Percentiles rank a stretch among this genome's conserved stretches.
Conservation (phyloP, 2,113 vertebrate species). For the Chelonoidis abingdonii region DNA sequence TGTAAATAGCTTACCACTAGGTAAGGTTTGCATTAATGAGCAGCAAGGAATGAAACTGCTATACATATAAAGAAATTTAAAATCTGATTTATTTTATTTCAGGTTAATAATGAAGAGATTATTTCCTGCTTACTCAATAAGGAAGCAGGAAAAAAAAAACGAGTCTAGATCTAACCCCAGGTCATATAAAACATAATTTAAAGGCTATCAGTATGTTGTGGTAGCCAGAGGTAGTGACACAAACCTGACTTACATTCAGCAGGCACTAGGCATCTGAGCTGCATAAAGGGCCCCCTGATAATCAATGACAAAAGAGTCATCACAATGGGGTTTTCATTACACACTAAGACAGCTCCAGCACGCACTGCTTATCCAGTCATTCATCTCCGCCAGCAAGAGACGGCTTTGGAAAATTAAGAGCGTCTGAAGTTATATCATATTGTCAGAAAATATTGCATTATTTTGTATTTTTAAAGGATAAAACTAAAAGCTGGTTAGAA, state of each 20-base stretch:
- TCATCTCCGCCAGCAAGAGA: background rate
- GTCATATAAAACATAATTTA: slow-evolving; percentile 55
- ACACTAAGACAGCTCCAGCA: background rate
- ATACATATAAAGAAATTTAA: slow-evolving; percentile 28
- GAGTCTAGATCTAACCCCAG: slow-evolving; percentile 32
- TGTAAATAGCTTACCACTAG: background rate
- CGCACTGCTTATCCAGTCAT: background rate
- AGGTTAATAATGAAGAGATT: slow-evolving; percentile 36
- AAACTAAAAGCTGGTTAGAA: background rate
- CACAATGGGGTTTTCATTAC: background rate
- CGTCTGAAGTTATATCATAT: slow-evolving; percentile 1
- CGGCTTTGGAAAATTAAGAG: background rate
- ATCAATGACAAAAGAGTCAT: slow-evolving; percentile 74
- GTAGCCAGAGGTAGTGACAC: slow-evolving; percentile 58
- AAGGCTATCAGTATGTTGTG: slow-evolving; percentile 49
- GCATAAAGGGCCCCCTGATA: slow-evolving; percentile 41
- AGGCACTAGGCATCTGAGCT: slow-evolving; percentile 53
- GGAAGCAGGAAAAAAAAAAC: slow-evolving; percentile 53
- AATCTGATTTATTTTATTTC: slow-evolving; percentile 19
- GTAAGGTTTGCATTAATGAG: background rate
- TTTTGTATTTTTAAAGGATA: background rate
- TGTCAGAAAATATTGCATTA: background rate
- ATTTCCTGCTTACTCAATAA: slow-evolving; percentile 36
- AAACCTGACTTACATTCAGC: slow-evolving; percentile 52
- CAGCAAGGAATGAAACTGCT: background rate